Base-by-base conservation (phyloP, 1,140 invertebrate genomes). In the Neomicropteryx cornuta region DNA sequence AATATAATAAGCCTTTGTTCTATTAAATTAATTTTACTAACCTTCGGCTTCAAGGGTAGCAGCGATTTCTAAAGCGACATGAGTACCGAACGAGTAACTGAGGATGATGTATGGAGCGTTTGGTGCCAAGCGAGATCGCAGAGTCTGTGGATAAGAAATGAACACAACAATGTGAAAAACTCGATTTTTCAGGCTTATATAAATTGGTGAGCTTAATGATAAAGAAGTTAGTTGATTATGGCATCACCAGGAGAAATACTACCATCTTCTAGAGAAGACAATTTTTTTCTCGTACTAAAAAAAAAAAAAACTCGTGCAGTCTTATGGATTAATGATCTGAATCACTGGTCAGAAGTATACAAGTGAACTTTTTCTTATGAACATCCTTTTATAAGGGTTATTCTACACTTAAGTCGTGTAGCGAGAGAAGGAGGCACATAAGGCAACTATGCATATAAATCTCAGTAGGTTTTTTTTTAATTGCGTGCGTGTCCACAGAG, bases 31-130 rank as follows among this genome's bases (percentile, higher is more conserved):
- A n/a, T n/a, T n/a, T n/a, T 11, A 29, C 21, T 56, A 60, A 43
- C 76, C 76, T 49, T 70, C 53, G 18, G 51, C 59, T 60, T 82
- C 78, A 18, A 82, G 51, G 21, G 64, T 41, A 2, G 54, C 45
- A 2, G 69, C 71, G 3, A 79, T 37, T 49, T 77, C 68, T 4
- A 81, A 36, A 2, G 70, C 66, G 5, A 79, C 50, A 10, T 72
- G 48, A n/a, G 68, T 55, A 24, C 79, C 79, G 49, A 70, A 81
- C n/a, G 77, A 81, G 56, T 81, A 80, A 4, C 74, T 76, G 17
- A 80, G 59, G 1, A 82, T 46, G 38, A 66, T 72, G 55, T 73
- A 79, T 2, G 68, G 57, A 6, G 69, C 61, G 32, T 71, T 71
- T 6, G 88, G 81, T 42, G 59, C 52, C 21, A 72, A 43, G 19